Evolutionary conservation across 1,140 invertebrate genomes (phyloP), one percentile per base, ranked within the genome.

Genomic region (Mesaphorura yosii): DNA sequence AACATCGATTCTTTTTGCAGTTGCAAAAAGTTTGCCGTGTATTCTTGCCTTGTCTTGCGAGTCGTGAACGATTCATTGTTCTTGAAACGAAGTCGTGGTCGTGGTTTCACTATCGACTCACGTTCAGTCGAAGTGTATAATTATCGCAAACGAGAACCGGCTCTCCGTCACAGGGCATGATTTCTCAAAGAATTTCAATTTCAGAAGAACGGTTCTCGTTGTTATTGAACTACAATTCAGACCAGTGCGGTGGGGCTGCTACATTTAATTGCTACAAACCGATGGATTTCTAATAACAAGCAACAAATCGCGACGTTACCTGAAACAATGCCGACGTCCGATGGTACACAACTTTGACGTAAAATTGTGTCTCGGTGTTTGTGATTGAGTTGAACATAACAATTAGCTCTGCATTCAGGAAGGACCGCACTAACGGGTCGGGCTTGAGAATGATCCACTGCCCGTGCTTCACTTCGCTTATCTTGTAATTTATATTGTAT

Each of bases 281-380:
- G 31, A 34, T 34, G n/a, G 31, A n/a, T 34, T 10, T 10, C n/a
- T 34, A n/a, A 34, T 34, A 34, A 34, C 10, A 34, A 34, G n/a
- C n/a, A 34, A 34, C 7, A 19, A 12, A 46, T 12, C 23, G 20
- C 19, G 31, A 47, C 28, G 3, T 28, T 48, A 62, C 60, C 51
- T 58, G 56, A 47, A 62, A 62, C 41, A 62, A 50, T 14, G 53
- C 60, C 3, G 60, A 62, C 7, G 38, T 56, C n/a, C 60, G 52
- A 15, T 58, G 49, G 37, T 62, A 62, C 28, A 40, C 51, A 44
- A 62, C 57, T 47, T 62, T 62, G 48, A 62, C 51, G 15, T 58
- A 45, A 45, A 62, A 57, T 27, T 62, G 60, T 10, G 53, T 58
- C 29, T 56, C 27, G 14, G 26, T 48, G 4, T 49, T 53, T 15